Base-by-base conservation (phyloP, 2,797 vertebrate genomes). In the Manis pentadactyla region DNA sequence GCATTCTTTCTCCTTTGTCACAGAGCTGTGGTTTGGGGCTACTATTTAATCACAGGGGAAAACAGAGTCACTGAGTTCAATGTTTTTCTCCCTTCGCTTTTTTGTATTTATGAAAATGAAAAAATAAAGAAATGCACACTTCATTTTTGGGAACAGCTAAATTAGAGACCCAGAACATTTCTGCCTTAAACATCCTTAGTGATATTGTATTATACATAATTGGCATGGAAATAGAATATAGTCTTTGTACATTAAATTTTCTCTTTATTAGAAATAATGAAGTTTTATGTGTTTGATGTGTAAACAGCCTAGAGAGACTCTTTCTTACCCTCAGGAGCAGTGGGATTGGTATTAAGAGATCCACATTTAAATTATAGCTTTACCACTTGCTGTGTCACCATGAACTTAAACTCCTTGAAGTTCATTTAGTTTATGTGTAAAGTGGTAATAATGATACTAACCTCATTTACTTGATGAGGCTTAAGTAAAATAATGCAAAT, bases 71-170 rank as follows among this genome's bases (percentile, higher is more conserved):
- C 31, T 55, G 18, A 92, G 14, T 95, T 90, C 51, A 84, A 15
- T 29, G 61, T 61, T 81, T 55, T 49, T 10, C 59, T 75, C 46
- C 64, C 37, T 19, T 3, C 4, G 4, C 19, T 0, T 77, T 94
- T 66, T 53, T 57, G 89, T 66, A 21, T 94, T 90, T 63, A 85
- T 74, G 37, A 73, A 94, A 96, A 93, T 74, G 31, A 51, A 59
- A 82, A 86, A 89, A 25, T 53, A 79, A 84, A 86, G 51, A 89
- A 51, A 69, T 74, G 8, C 21, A 42, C 9, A 55, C n/a, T 82
- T 39, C 4, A 39, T 87, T 18, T 95, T 84, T 84, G 49, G 29
- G 37, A 94, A 49, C 23, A 95, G 13, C 68, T 64, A 61, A 87
- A 49, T 66, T 87, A 71, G 29, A 93, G 96, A 92, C 49, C 31